Conservation (phyloP, 2,888 invertebrate species). For the Ichneumon xanthorius region DNA sequence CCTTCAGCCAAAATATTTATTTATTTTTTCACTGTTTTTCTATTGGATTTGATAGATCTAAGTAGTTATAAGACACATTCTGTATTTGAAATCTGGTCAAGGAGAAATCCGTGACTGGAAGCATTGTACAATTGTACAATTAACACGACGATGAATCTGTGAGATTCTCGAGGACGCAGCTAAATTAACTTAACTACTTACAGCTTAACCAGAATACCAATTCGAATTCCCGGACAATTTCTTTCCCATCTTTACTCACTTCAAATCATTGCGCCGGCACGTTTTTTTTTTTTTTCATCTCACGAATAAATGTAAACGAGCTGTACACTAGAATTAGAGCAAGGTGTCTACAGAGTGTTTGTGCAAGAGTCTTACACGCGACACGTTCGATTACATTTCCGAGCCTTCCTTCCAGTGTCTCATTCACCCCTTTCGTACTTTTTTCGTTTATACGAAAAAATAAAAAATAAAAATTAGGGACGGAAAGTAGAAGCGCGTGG, state of each 20-base stretch:
- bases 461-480: constrained; percentile 29
- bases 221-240: background rate
- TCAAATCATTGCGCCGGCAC: constrained; percentile 21
- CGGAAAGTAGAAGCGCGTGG: constrained; percentile 61
- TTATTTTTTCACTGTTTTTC: too few relatives aligned
- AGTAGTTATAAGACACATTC: too few relatives aligned
- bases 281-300: constrained; percentile 31
- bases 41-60: too few relatives aligned
- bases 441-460: constrained; percentile 29
- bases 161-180: background rate
- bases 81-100: too few relatives aligned
- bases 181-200: background rate
- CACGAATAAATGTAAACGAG: constrained; percentile 41
- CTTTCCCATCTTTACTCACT: background rate
- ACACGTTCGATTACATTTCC: constrained; percentile 45
- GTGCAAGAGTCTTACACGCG: constrained; percentile 19
- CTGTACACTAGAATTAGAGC: constrained; percentile 42
- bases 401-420: background rate
- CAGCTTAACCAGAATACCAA: background rate
- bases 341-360: constrained; percentile 51
- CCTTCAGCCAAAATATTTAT: too few relatives aligned
- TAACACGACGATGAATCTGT: background rate
- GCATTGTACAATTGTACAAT: too few relatives aligned
- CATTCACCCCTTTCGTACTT: constrained; percentile 4
- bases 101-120: too few relatives aligned